Percentiles rank a stretch among this genome's conserved stretches.
These are phyloP conservation scores for Mayetiola destructor DNA, from an alignment of 2,888 invertebrate species.

Conservation along the genomic window DNA sequence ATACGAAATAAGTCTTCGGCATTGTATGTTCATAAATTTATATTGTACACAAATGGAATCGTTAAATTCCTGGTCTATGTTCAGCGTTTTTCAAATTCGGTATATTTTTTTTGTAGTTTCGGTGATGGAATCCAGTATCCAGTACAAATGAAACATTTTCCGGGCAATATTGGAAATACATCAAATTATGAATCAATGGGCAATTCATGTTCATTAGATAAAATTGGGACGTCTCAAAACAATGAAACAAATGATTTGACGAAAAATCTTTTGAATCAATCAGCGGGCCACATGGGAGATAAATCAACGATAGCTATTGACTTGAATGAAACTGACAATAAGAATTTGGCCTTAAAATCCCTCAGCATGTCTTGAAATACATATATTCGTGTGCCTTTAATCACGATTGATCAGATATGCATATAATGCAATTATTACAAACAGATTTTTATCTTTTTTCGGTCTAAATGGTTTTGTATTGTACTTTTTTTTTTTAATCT, in stretches of 20 bases:
- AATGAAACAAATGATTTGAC: background rate
- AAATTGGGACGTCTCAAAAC: background rate
- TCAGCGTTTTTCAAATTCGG: background rate
- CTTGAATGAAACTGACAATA: too few species aligned
- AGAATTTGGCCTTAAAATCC: too few species aligned
- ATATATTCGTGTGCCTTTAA: too few species aligned
- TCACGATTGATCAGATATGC: too few species aligned
- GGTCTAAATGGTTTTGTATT: too few species aligned
- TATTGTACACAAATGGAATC: background rate
- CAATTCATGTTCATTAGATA: constrained; percentile 43
- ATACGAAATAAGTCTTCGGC: too few species aligned
- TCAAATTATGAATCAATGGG: constrained; percentile 72
- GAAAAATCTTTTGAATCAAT: background rate
- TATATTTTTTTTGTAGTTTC: constrained; percentile 46
- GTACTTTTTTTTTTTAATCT: too few species aligned
- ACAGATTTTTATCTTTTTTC: too few species aligned
- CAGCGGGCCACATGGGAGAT: too few species aligned
- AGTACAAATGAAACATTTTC: constrained; percentile 56
- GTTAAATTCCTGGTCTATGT: background rate
- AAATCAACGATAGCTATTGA: background rate
- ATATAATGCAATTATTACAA: too few species aligned
- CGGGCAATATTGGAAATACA: constrained; percentile 20
- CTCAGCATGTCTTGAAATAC: too few species aligned
- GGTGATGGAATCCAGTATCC: constrained; percentile 81
- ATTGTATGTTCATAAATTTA: background rate